Base-by-base conservation (phyloP, 2,888 invertebrate genomes). In the Tinea trinotella region DNA sequence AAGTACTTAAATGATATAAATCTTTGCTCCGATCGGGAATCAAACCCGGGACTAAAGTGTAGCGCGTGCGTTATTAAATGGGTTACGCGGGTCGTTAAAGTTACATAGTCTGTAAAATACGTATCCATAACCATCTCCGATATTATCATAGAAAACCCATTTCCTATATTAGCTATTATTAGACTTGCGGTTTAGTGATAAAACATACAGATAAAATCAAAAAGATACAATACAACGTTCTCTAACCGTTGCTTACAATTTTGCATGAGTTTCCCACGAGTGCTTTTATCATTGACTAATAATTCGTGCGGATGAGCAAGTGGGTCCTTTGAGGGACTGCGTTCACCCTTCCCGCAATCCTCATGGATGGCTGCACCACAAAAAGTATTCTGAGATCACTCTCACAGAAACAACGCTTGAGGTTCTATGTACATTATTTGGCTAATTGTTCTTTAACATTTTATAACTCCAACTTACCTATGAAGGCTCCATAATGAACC, bases 251-350 rank as follows among this genome's bases (percentile, higher is more conserved):
- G 30, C 30, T 30, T 30, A 40, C 40, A 15, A 3, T 40, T 24
- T 40, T 13, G 2, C 40, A 13, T 7, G 5, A 19, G 13, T 15
- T 40, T 40, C 40, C 46, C 19, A 46, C 46, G 17, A 46, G 46
- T 17, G n/a, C 3, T 19, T 17, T 3, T 46, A 19, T 19, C 46
- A 19, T 46, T 19, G 46, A 46, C 18, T 19, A 9, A 18, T 46
- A 46, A 46, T 19, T 19, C 46, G 46, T 18, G 5, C 19, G 46
- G 19, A 46, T 46, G 46, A 46, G 19, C 40, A 40, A 4, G 15
- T 12, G 15, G 46, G 46, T n/a, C 46, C 46, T 46, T 46, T 46
- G 46, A 46, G 46, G 46, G 17, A 10, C 18, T 13, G 40, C 40
- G 30, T 30, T 40, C 17, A 46, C 17, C 19, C 46, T 19, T 7